Conservation (phyloP, 2,113 vertebrate species). For the Epinephelus moara region DNA sequence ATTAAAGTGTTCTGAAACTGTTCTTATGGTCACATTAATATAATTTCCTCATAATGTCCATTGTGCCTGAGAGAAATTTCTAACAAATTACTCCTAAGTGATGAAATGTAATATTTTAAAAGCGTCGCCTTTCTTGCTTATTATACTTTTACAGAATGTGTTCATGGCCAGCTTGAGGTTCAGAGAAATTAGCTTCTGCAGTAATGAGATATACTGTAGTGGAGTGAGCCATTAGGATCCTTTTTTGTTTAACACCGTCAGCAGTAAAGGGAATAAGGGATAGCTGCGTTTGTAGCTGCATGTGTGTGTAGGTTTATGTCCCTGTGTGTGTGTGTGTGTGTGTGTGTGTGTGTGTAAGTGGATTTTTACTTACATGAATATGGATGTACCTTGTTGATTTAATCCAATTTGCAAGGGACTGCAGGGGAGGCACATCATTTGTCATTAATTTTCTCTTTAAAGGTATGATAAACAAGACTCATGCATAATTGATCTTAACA, state of each 20-base stretch:
- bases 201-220: conserved; percentile 70
- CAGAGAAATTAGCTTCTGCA: conserved; percentile 67
- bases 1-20: conserved; percentile 2
- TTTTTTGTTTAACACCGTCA: conserved; percentile 63
- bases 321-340: background rate
- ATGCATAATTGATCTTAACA: conserved; percentile 46
- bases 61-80: conserved; percentile 47
- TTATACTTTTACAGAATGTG: conserved; percentile 53
- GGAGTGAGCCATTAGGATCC: conserved; percentile 65
- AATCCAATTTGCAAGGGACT: conserved; percentile 22
- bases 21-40: conserved; percentile 1
- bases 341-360: conserved; percentile 21
- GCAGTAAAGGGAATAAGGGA: conserved; percentile 67
- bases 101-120: conserved; percentile 57
- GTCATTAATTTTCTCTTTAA: conserved; percentile 27
- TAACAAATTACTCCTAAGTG: conserved; percentile 43
- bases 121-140: conserved; percentile 37
- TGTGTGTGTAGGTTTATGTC: conserved; percentile 30
- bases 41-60: conserved; percentile 30
- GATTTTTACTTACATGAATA: conserved; percentile 44
- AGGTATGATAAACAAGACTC: conserved; percentile 17
- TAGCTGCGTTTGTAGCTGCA: conserved; percentile 22
- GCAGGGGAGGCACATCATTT: conserved; percentile 17
- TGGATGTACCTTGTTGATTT: conserved; percentile 46
- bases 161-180: conserved; percentile 52